A percentile compares a stretch with the other conserved stretches of the same genome.
Conservation (phyloP, 2,113 vertebrate genomes). For the Protobothrops flavoviridis region DNA sequence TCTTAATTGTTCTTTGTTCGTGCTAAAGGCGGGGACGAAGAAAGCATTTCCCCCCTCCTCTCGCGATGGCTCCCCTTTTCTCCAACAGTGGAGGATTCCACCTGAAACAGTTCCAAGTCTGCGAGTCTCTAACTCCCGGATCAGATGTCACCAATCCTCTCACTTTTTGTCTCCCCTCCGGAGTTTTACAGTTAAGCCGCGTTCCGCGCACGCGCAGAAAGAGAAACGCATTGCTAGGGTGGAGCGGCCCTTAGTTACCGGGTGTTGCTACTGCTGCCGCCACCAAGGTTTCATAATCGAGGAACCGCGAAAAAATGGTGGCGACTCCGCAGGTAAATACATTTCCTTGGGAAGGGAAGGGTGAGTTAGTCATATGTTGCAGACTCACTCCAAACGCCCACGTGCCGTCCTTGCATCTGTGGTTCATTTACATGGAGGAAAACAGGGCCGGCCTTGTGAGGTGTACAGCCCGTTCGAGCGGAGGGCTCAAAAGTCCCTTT, state of each 20-base stretch:
- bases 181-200: not conserved
- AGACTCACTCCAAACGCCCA: not conserved
- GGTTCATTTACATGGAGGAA: not conserved
- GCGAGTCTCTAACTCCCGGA: not conserved
- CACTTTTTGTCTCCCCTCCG: not conserved
- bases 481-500: not conserved
- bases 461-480: not conserved
- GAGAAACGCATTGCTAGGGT: slow-evolving; percentile 11
- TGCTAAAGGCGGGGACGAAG: not conserved
- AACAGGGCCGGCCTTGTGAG: not conserved
- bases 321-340: slow-evolving; percentile 6
- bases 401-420: no score
- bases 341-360: not conserved
- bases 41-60: not conserved
- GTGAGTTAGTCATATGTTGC: not conserved
- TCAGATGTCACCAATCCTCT: not conserved
- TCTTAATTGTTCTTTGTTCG: not conserved
- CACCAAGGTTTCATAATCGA: not conserved
- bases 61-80: not conserved
- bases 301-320: not conserved
- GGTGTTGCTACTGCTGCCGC: not conserved
- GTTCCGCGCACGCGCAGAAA: not conserved
- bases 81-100: not conserved
- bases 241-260: slow-evolving; percentile 17
- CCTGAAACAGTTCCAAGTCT: not conserved